These are phyloP conservation scores for Zaprionus nigranus DNA, from an alignment of 1,140 invertebrate species.

Conservation along the genomic window DNA sequence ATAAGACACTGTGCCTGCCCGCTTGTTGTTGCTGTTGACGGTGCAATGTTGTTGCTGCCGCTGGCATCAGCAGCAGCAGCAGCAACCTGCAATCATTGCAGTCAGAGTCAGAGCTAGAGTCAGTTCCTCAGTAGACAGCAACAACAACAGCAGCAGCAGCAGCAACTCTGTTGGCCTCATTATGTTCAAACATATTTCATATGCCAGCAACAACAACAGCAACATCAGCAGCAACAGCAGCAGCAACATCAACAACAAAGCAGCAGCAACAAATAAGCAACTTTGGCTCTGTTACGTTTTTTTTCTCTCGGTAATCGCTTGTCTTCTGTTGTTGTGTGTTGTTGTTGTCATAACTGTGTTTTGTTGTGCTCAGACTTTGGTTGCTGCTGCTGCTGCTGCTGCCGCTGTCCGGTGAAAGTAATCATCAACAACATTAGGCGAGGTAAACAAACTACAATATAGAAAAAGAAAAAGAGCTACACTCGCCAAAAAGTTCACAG, in stretches of 20 bases:
- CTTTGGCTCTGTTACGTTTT: constrained; percentile 51
- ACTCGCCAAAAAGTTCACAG: constrained; percentile 62
- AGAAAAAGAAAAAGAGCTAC: constrained; percentile 51
- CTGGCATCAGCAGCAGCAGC: constrained; percentile 8
- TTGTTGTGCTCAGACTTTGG: constrained; percentile 60
- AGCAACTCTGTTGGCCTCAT: constrained; percentile 59
- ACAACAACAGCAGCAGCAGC: constrained; percentile 30
- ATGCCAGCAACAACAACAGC: constrained; percentile 48
- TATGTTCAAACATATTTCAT: constrained; percentile 72
- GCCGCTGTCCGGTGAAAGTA: constrained; percentile 75
- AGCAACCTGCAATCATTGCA: constrained; percentile 54
- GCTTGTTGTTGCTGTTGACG: constrained; percentile 19
- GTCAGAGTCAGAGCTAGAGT: constrained; percentile 43
- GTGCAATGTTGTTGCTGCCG: constrained; percentile 22
- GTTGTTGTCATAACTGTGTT: constrained; percentile 73
- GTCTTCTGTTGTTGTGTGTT: constrained; percentile 26
- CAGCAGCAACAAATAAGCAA: constrained; percentile 45
- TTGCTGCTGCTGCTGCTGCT: constrained; percentile 36
- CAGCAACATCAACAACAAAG: constrained; percentile 33
- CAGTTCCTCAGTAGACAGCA: constrained; percentile 44
- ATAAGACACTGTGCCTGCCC: constrained; percentile 9
- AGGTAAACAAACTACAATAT: constrained; percentile 55
- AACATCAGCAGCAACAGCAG: constrained; percentile 21
- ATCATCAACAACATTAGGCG: constrained; percentile 69
- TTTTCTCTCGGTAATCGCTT: constrained; percentile 44